These are phyloP conservation scores for Drosophila lini DNA, from an alignment of 1,140 invertebrate species.

Conservation along the genomic window DNA sequence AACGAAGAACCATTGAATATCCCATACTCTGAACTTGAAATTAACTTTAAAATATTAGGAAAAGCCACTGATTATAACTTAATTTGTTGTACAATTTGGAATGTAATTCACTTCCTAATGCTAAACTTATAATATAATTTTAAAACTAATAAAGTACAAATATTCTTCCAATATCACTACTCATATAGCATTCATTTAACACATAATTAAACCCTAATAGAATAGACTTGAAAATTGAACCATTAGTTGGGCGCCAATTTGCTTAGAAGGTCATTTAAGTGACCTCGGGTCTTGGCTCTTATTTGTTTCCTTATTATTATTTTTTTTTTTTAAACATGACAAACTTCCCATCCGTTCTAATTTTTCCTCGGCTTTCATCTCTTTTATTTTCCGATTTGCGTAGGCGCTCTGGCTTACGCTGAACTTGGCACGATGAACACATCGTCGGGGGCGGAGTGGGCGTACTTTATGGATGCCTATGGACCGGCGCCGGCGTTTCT, in stretches of 20 bases:
- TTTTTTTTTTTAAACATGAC: not conserved
- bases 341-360: not conserved
- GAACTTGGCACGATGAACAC: slow-evolving; percentile 97
- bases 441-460: slow-evolving; percentile 96
- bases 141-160: not conserved
- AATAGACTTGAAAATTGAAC: not conserved
- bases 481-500: slow-evolving; percentile 95
- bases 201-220: too few relatives aligned
- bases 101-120: too few relatives aligned
- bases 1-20: too few relatives aligned
- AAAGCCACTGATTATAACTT: too few relatives aligned
- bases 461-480: slow-evolving; percentile 96
- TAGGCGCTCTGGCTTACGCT: slow-evolving; percentile 95
- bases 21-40: too few relatives aligned
- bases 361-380: not conserved
- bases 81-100: too few relatives aligned
- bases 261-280: not conserved
- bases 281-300: not conserved
- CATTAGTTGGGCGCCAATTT: not conserved
- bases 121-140: too few relatives aligned
- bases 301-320: not conserved
- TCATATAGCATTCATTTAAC: too few relatives aligned
- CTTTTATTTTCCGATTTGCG: not conserved
- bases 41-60: too few relatives aligned
- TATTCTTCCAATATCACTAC: not conserved